These are phyloP conservation scores for Galerucella nymphaeae DNA, from an alignment of 2,888 invertebrate species.

Conservation along the genomic window DNA sequence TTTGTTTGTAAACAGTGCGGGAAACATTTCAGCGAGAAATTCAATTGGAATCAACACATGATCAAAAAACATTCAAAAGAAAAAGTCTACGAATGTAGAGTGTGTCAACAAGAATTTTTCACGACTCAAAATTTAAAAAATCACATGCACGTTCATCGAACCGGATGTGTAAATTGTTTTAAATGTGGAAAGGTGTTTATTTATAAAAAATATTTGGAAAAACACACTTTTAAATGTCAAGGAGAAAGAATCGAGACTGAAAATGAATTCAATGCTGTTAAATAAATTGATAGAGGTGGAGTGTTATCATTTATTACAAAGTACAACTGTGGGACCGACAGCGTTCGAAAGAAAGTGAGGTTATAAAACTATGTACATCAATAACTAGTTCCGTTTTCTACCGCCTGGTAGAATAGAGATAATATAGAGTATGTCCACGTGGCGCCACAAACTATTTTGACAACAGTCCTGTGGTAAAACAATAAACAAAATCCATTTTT, in stretches of 20 bases:
- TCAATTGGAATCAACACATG: constrained; percentile 48
- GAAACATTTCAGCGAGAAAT: constrained; percentile 49
- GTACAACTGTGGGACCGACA: too few species aligned
- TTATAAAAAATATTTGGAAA: constrained; percentile 50
- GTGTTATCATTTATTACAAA: too few species aligned
- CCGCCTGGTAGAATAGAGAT: too few species aligned
- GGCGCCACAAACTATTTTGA: too few species aligned
- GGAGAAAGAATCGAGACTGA: not conserved
- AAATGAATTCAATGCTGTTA: not conserved
- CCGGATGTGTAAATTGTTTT: constrained; percentile 48
- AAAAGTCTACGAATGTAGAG: constrained; percentile 48
- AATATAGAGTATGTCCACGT: too few species aligned
- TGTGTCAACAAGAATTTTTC: constrained; percentile 48
- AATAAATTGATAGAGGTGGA: not conserved
- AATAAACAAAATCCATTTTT: too few species aligned
- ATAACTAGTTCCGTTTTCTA: too few species aligned
- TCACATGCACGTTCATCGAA: constrained; percentile 49
- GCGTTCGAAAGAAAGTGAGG: too few species aligned
- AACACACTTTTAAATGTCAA: constrained; percentile 48
- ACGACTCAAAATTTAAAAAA: constrained; percentile 47
- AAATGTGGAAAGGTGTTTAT: constrained; percentile 50
- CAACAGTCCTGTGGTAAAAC: too few species aligned
- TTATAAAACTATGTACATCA: too few species aligned
- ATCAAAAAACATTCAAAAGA: constrained; percentile 47
- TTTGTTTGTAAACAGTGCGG: constrained; percentile 48